These are phyloP conservation scores for Mythimna loreyi DNA, from an alignment of 2,888 invertebrate species.

Conservation along the genomic window DNA sequence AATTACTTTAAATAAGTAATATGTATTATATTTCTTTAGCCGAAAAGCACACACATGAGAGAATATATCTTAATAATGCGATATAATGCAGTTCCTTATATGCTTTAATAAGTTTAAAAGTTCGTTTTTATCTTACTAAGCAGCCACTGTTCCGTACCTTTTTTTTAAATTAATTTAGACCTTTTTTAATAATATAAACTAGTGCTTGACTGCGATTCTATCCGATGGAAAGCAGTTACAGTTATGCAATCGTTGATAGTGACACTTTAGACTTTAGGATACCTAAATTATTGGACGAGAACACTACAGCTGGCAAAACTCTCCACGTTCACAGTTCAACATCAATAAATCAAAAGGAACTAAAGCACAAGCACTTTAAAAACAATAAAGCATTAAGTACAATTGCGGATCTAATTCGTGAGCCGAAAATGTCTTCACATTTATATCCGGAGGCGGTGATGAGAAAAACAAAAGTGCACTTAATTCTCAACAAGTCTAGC, in stretches of 20 bases:
- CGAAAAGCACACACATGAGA: slow-evolving; percentile 21
- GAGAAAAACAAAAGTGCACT: slow-evolving; percentile 79
- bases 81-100: neutral
- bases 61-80: neutral
- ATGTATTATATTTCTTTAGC: slow-evolving; percentile 5
- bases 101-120: neutral
- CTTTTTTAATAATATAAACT: too few relatives aligned
- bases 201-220: too few relatives aligned
- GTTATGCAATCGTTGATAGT: too few relatives aligned
- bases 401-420: slow-evolving; percentile 26
- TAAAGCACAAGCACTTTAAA: neutral
- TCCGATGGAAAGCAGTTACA: too few relatives aligned
- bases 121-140: neutral
- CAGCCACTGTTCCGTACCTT: neutral
- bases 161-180: too few relatives aligned
- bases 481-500: slow-evolving; percentile 79
- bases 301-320: too few relatives aligned
- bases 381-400: slow-evolving; percentile 17
- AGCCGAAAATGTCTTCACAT: slow-evolving; percentile 60
- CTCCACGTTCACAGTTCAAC: too few relatives aligned
- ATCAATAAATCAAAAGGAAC: neutral
- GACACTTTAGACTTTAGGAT: too few relatives aligned
- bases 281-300: too few relatives aligned
- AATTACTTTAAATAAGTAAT: slow-evolving; percentile 40
- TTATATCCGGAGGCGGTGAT: slow-evolving; percentile 65